Percentiles rank a stretch among this genome's conserved stretches.
phyloP scores from a whole-genome alignment of 2,113 vertebrate species.

The Poecilia latipinna region DNA sequence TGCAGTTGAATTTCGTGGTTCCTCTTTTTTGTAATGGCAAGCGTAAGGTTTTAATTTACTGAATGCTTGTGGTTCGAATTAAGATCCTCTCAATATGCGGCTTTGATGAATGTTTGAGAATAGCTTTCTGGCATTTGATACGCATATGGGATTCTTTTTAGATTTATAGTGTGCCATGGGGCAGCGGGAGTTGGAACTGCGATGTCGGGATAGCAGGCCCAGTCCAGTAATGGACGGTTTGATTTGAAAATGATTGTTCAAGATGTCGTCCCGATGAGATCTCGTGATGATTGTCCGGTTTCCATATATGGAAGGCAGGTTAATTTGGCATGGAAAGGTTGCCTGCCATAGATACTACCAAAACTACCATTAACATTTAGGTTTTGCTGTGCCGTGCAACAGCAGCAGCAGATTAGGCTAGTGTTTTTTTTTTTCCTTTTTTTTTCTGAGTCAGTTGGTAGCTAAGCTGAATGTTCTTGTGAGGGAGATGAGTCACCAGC shows the following conservation, averaged over 20 bases:
- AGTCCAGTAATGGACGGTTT: constrained; percentile 65
- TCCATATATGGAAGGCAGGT: constrained; percentile 26
- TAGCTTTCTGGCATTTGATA: constrained; percentile 75
- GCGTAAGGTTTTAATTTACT: constrained; percentile 81
- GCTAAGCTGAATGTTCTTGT: constrained; percentile 78
- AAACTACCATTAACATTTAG: constrained; percentile 38
- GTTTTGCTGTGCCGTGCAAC: constrained; percentile 25
- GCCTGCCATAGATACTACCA: constrained; percentile 19
- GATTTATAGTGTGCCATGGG: constrained; percentile 68
- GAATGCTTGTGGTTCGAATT: constrained; percentile 79
- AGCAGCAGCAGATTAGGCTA: constrained; percentile 34
- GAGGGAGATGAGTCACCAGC: constrained; percentile 79
- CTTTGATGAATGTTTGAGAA: constrained; percentile 79
- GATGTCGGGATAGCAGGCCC: constrained; percentile 58
- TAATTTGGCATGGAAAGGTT: constrained; percentile 24
- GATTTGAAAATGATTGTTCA: constrained; percentile 64
- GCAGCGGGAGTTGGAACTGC: constrained; percentile 60
- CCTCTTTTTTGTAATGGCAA: constrained; percentile 63
- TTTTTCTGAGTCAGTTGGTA: constrained; percentile 70
- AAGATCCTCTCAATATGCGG: constrained; percentile 81
- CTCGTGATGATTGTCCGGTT: constrained; percentile 38
- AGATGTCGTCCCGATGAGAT: constrained; percentile 35
- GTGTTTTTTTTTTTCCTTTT: constrained; percentile 8
- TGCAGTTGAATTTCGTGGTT: constrained; percentile 75
- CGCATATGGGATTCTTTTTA: constrained; percentile 64